phyloP scores from a whole-genome alignment of 1,140 invertebrate genomes.

The Pachyrhynchus sulphureomaculatus region DNA sequence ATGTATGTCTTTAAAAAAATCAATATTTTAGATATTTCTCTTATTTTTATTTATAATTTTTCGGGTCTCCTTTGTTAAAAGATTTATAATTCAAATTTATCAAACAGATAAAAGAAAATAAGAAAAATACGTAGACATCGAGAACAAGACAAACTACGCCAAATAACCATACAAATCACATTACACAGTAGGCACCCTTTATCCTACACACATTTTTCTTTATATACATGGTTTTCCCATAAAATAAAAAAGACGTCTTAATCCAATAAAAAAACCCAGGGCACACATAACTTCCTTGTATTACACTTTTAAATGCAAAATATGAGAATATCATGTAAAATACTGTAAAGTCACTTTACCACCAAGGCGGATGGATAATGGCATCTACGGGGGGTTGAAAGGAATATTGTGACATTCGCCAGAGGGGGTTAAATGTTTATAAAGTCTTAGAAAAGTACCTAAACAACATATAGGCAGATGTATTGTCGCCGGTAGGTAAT shows the following conservation, averaged over 20 bases:
- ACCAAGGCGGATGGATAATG: constrained; percentile 14
- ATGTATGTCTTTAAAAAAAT: too few relatives aligned
- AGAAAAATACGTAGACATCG: too few relatives aligned
- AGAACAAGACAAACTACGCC: too few relatives aligned
- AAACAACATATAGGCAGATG: constrained; percentile 9
- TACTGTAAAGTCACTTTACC: constrained; percentile 20
- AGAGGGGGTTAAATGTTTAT: constrained; percentile 16
- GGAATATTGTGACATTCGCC: constrained; percentile 22
- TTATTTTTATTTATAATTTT: too few relatives aligned
- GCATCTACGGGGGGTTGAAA: constrained; percentile 13
- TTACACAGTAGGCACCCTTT: too few relatives aligned
- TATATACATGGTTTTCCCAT: constrained; percentile 1
- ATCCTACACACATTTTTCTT: constrained; percentile 1
- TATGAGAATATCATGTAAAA: constrained; percentile 17
- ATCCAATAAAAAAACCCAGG: constrained; percentile 13
- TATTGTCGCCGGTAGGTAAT: constrained; percentile 1
- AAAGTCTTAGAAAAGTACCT: constrained; percentile 3
- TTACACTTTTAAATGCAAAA: constrained; percentile 8
- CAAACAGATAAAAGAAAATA: too few relatives aligned
- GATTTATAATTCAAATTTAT: too few relatives aligned
- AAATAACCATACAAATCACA: too few relatives aligned
- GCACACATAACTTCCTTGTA: not conserved
- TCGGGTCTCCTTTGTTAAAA: too few relatives aligned
- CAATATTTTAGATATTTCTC: too few relatives aligned
- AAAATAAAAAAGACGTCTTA: constrained; percentile 15